These are phyloP conservation scores for Oncorhynchus mykiss DNA, from an alignment of 2,113 vertebrate genomes.

Conservation along the genomic window DNA sequence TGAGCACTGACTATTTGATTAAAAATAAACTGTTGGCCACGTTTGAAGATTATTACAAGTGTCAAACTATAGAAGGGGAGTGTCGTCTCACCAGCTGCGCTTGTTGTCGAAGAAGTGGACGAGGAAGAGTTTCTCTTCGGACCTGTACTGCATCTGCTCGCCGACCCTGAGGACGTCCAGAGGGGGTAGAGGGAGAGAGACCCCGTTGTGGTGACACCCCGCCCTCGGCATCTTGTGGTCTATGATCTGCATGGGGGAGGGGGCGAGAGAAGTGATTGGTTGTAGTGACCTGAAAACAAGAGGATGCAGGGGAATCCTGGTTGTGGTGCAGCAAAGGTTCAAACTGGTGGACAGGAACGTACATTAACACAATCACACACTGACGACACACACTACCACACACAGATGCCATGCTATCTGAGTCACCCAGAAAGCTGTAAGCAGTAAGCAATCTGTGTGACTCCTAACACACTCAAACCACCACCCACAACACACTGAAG, in stretches of 20 bases:
- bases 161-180: conserved; percentile 88
- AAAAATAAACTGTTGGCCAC: too few relatives aligned
- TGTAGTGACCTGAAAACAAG: neutral
- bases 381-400: conserved; percentile 6
- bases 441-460: conserved; percentile 31
- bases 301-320: neutral
- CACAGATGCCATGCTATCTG: conserved; percentile 41
- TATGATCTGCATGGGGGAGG: conserved; percentile 79
- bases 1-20: too few relatives aligned
- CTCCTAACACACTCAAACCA: conserved; percentile 29
- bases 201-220: conserved; percentile 82
- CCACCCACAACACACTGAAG: conserved; percentile 28
- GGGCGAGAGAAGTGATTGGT: too few relatives aligned
- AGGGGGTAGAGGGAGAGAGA: conserved; percentile 77
- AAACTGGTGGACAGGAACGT: neutral
- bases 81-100: conserved; percentile 87
- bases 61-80: neutral
- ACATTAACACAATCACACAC: neutral
- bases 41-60: too few relatives aligned
- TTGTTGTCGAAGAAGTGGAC: conserved; percentile 95
- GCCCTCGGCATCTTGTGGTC: conserved; percentile 84
- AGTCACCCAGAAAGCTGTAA: conserved; percentile 9
- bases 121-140: conserved; percentile 92
- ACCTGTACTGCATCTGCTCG: conserved; percentile 96
- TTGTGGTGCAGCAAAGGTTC: neutral